Evolutionary conservation across 2,113 vertebrate species (phyloP).

Genomic region (Urocitellus parryii): DNA sequence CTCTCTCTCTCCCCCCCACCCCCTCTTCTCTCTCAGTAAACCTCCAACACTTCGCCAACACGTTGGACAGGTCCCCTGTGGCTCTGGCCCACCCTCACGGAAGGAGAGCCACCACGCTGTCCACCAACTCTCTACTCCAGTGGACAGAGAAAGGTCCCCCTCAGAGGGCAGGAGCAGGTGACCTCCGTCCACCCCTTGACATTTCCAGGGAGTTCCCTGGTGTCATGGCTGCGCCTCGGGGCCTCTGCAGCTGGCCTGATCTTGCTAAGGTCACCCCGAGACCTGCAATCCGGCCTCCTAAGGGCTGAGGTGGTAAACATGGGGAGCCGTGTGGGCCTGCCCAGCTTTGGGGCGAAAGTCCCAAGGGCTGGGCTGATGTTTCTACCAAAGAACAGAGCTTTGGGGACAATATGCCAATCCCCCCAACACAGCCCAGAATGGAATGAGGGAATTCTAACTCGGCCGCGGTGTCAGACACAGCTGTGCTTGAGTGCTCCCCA

Average conservation of each 20-base stretch:
- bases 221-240: accelerated
- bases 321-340: accelerated
- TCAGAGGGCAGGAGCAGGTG: not conserved
- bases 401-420: not conserved
- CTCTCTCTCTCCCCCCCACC: not conserved
- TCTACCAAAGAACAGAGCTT: not conserved
- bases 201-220: too few relatives aligned
- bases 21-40: not conserved
- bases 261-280: not conserved
- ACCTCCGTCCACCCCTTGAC: not conserved
- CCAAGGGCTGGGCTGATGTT: not conserved
- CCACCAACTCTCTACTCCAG: not conserved
- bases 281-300: not conserved
- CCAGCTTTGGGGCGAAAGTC: not conserved
- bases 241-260: not conserved
- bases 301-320: not conserved
- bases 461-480: too few relatives aligned
- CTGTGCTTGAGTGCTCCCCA: too few relatives aligned
- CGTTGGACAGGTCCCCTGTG: accelerated
- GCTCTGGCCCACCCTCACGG: not conserved
- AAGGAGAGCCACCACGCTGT: accelerated
- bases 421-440: not conserved
- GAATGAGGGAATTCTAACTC: not conserved
- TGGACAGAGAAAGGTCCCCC: not conserved
- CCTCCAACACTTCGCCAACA: not conserved